Conservation (phyloP, 1,140 invertebrate species). For the Pogonomyrmex barbatus region DNA sequence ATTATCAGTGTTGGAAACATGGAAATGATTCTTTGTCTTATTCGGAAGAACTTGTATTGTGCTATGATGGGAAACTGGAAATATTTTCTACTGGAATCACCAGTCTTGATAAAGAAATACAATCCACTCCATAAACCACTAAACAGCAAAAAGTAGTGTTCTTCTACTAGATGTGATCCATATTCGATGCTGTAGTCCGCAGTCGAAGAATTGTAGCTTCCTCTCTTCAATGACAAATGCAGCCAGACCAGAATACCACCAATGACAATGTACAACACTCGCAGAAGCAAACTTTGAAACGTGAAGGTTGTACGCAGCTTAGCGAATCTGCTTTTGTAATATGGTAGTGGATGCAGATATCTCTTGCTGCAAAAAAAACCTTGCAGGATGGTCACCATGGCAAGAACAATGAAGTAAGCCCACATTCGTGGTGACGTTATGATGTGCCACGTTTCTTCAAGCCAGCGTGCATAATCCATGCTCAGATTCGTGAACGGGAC, state of each 20-base stretch:
- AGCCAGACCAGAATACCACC: conserved; percentile 88
- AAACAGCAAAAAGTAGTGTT: conserved; percentile 88
- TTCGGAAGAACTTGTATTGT: conserved; percentile 88
- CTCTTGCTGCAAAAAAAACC: conserved; percentile 88
- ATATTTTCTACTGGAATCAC: conserved; percentile 82
- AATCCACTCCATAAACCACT: conserved; percentile 90
- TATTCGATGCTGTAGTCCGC: conserved; percentile 73
- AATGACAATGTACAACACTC: conserved; percentile 87
- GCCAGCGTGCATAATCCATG: conserved; percentile 86
- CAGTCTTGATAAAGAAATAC: conserved; percentile 88
- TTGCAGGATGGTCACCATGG: conserved; percentile 86
- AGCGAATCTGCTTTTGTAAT: conserved; percentile 88
- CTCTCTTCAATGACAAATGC: conserved; percentile 88
- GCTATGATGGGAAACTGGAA: conserved; percentile 89
- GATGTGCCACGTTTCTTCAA: conserved; percentile 83
- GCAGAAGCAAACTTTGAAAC: conserved; percentile 87
- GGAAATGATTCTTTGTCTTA: conserved; percentile 87
- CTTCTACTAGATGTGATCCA: conserved; percentile 85
- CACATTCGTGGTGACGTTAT: conserved; percentile 87
- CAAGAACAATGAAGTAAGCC: conserved; percentile 86
- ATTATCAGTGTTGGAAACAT: conserved; percentile 87
- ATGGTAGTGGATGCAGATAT: conserved; percentile 85
- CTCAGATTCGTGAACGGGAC: conserved; percentile 87
- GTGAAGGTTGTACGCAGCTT: conserved; percentile 88
- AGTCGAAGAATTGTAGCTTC: conserved; percentile 85